phyloP scores from a whole-genome alignment of 2,113 vertebrate species.

The Romanogobio albipinnatus region DNA sequence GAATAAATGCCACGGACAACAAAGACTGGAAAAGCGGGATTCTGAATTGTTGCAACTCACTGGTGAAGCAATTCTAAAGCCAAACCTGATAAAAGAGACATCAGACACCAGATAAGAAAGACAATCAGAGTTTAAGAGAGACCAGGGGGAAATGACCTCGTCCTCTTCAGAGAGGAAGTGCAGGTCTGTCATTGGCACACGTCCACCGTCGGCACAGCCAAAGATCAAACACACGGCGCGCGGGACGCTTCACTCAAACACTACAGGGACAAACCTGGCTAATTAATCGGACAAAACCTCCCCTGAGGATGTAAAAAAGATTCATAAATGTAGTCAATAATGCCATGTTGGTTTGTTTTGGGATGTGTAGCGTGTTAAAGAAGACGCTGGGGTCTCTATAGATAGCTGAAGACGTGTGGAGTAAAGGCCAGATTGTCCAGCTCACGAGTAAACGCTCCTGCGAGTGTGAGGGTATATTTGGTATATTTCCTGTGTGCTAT shows the following conservation, averaged over 20 bases:
- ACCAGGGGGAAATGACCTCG: background rate
- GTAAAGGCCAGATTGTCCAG: background rate
- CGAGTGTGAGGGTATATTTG: constrained; percentile 2
- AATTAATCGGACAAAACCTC: background rate
- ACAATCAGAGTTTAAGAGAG: constrained; percentile 8
- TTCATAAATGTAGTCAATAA: background rate
- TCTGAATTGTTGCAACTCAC: background rate
- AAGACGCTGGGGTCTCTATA: background rate
- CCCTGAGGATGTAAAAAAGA: background rate
- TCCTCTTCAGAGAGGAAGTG: constrained; percentile 1
- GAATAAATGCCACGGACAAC: background rate
- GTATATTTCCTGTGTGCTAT: constrained; percentile 38
- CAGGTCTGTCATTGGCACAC: background rate
- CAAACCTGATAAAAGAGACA: constrained; percentile 45
- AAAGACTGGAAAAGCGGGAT: background rate
- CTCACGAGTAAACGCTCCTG: background rate
- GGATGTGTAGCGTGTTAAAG: background rate
- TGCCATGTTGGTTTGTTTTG: background rate
- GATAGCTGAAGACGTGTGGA: background rate
- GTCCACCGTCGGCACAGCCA: background rate
- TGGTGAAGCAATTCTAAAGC: background rate
- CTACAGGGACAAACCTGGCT: background rate
- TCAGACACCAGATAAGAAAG: constrained; percentile 27
- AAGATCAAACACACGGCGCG: background rate
- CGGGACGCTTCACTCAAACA: background rate